Conservation (phyloP, 92 coral and sea anemone species). For the Phenganax subtilis region DNA sequence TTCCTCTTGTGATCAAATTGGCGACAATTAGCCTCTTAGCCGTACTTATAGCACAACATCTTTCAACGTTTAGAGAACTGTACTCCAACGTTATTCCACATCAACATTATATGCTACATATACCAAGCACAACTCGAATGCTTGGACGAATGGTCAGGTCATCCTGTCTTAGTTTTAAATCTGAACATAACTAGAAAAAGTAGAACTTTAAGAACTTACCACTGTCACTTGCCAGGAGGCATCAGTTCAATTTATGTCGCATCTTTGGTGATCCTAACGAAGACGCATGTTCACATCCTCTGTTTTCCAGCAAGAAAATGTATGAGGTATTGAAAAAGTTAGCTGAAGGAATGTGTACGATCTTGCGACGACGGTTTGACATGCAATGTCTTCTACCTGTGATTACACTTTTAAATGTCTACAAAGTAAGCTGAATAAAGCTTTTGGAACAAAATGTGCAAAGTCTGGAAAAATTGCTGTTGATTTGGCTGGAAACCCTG, state of each 20-base stretch:
- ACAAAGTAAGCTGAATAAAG: conserved; percentile 8
- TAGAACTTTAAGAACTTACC: conserved; percentile 25
- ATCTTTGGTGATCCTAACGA: neutral
- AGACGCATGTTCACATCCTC: neutral
- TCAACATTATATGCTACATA: conserved; percentile 13
- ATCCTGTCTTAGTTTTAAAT: neutral
- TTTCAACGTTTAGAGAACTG: neutral
- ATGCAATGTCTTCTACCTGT: neutral
- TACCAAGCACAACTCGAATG: conserved; percentile 8
- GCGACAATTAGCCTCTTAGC: conserved; percentile 9
- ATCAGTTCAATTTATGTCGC: conserved; percentile 5
- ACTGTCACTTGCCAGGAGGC: neutral
- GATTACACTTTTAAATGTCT: neutral
- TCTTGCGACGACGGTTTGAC: neutral
- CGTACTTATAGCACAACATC: conserved; percentile 28
- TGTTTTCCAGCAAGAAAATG: conserved; percentile 4
- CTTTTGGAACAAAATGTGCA: conserved; percentile 1
- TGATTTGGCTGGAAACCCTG: neutral
- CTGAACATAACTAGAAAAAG: conserved; percentile 23
- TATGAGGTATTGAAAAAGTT: neutral
- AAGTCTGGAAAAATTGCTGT: neutral
- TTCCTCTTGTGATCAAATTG: conserved; percentile 35
- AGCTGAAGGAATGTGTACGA: neutral
- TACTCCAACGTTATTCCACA: conserved; percentile 4
- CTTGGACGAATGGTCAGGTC: conserved; percentile 16